These are phyloP conservation scores for Myodes glareolus DNA, from an alignment of 2,113 vertebrate genomes.

Conservation along the genomic window DNA sequence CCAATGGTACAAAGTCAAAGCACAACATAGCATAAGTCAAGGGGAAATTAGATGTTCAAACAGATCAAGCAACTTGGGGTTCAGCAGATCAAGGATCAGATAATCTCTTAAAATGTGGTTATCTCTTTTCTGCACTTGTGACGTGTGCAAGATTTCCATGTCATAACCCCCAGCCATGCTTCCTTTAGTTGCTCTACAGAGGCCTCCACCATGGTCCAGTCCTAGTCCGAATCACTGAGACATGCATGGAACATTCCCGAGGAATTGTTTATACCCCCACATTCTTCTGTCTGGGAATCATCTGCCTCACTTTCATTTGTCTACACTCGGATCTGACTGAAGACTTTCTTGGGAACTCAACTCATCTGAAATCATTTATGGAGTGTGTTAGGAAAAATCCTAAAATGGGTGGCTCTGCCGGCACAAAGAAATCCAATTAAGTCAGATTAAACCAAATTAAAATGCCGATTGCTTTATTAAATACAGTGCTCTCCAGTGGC, in stretches of 20 bases:
- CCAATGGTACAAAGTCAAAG: not conserved
- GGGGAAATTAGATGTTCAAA: conserved; percentile 23
- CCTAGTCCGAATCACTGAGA: not conserved
- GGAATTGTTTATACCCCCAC: not conserved
- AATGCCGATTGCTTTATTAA: no score
- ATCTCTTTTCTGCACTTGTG: not conserved
- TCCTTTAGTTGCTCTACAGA: not conserved
- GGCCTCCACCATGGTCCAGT: not conserved
- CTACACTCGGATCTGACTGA: not conserved
- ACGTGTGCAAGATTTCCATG: not conserved
- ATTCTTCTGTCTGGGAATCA: not conserved
- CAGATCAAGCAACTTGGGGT: not conserved
- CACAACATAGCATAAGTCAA: not conserved
- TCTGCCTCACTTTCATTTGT: not conserved
- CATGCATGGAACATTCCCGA: not conserved
- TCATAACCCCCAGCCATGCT: not conserved
- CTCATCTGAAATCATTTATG: not conserved
- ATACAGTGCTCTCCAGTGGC: no score
- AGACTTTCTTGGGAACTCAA: not conserved
- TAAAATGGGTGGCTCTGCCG: accelerated
- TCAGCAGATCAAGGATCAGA: not conserved
- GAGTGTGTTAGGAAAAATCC: not conserved
- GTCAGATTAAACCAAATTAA: no score
- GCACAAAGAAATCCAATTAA: no score
- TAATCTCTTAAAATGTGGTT: not conserved